These are phyloP conservation scores for Vultur gryphus DNA, from an alignment of 2,797 vertebrate genomes.

Conservation along the genomic window DNA sequence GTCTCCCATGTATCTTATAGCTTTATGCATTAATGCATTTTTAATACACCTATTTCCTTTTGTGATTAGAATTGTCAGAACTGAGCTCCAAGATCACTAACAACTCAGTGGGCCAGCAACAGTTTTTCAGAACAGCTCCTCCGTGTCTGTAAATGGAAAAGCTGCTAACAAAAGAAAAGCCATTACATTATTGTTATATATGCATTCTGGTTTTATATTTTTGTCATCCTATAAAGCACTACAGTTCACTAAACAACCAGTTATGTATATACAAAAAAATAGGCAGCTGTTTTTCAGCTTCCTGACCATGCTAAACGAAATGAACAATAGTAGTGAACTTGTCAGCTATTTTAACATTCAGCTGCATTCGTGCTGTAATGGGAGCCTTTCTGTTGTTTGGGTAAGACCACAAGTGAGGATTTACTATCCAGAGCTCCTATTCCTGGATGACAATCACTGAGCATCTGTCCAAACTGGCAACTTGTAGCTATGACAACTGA, in stretches of 20 bases:
- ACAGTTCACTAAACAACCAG: background rate
- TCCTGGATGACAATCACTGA: background rate
- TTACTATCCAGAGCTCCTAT: background rate
- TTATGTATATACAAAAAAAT: background rate
- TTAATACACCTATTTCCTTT: constrained; percentile 16
- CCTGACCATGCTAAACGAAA: background rate
- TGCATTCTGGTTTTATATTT: background rate
- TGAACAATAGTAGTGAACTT: background rate
- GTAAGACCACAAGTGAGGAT: background rate
- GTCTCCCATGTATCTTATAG: constrained; percentile 1
- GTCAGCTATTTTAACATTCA: background rate
- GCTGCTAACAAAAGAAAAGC: background rate
- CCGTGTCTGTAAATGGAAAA: background rate
- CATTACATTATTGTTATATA: background rate
- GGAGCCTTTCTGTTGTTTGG: background rate
- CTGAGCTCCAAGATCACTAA: background rate
- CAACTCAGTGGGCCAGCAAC: background rate
- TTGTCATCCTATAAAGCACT: background rate
- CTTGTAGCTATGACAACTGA: background rate
- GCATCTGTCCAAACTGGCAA: background rate
- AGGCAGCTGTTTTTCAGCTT: background rate
- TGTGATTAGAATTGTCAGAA: constrained; percentile 19
- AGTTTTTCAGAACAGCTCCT: background rate
- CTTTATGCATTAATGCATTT: constrained; percentile 26
- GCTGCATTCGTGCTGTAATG: fast-evolving